phyloP scores from a whole-genome alignment of 1,140 invertebrate species.

The Drosophila miranda region DNA sequence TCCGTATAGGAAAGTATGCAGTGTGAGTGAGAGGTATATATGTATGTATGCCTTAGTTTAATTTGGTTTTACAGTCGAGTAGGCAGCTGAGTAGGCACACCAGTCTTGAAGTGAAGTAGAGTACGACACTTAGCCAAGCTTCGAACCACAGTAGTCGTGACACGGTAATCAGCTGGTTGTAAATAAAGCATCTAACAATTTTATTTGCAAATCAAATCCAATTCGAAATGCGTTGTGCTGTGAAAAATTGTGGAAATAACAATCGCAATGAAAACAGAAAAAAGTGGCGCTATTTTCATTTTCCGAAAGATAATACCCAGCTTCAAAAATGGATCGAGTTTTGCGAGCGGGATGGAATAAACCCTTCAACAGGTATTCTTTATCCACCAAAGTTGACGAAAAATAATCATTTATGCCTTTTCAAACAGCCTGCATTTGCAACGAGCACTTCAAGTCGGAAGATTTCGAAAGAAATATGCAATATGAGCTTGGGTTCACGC shows the following conservation, averaged over 20 bases:
- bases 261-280: slow-evolving; percentile 39
- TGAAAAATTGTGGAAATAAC: slow-evolving; percentile 51
- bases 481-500: slow-evolving; percentile 45
- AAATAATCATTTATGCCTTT: background rate
- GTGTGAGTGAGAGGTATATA: no score
- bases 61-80: no score
- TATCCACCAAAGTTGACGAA: background rate
- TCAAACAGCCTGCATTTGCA: slow-evolving; percentile 53
- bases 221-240: slow-evolving; percentile 51
- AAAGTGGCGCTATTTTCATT: slow-evolving; percentile 52
- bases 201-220: background rate
- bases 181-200: background rate
- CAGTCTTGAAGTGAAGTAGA: no score
- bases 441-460: slow-evolving; percentile 41
- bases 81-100: no score
- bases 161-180: background rate
- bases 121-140: background rate
- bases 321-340: slow-evolving; percentile 50
- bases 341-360: slow-evolving; percentile 32
- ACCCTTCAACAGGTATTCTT: slow-evolving; percentile 39
- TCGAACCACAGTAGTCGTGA: background rate
- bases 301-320: slow-evolving; percentile 30
- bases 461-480: slow-evolving; percentile 58
- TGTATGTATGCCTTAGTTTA: no score
- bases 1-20: no score